Evolutionary conservation across 2,113 vertebrate genomes (phyloP).

Genomic region (Agelaius phoeniceus): DNA sequence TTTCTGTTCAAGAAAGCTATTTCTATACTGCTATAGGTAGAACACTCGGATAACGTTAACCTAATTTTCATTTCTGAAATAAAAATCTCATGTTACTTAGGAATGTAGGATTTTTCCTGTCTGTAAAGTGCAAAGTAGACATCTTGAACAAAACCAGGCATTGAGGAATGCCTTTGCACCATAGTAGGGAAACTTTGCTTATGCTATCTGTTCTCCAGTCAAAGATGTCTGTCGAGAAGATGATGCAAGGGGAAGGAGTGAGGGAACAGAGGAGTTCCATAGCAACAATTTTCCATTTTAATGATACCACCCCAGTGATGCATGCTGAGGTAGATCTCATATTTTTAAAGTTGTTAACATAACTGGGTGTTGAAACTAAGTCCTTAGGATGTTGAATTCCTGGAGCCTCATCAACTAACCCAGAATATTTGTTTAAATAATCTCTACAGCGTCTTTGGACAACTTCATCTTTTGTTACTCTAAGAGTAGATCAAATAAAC

Average conservation of each 20-base stretch:
- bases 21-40: background rate
- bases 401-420: background rate
- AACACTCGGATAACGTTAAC: background rate
- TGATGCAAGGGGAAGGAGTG: background rate
- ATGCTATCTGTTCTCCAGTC: background rate
- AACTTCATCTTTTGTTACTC: background rate
- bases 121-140: background rate
- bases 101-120: background rate
- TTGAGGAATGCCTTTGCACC: background rate
- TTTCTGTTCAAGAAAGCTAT: background rate
- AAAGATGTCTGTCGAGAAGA: background rate
- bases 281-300: background rate
- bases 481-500: background rate
- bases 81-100: background rate
- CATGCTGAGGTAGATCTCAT: background rate
- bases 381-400: background rate
- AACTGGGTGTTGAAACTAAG: background rate
- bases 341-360: background rate
- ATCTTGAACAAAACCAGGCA: background rate
- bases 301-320: background rate
- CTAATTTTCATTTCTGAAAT: background rate
- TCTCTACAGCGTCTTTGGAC: background rate
- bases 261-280: background rate
- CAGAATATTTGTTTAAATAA: background rate
- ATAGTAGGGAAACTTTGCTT: background rate